These are phyloP conservation scores for Acanthoscelides obtectus DNA, from an alignment of 2,888 invertebrate genomes.

Conservation along the genomic window DNA sequence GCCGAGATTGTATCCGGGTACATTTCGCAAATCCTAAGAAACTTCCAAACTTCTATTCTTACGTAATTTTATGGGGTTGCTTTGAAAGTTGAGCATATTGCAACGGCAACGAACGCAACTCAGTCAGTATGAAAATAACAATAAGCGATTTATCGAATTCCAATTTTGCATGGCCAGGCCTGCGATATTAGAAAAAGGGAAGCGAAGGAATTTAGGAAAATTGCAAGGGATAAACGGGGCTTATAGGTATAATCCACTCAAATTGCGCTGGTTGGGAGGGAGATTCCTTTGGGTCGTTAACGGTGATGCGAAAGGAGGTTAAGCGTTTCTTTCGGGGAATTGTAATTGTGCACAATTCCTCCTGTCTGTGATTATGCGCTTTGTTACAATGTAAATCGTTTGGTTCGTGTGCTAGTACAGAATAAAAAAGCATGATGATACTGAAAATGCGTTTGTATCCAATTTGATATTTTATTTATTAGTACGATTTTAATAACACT, in stretches of 20 bases:
- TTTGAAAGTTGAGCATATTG: neutral
- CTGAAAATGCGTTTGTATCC: too few relatives aligned
- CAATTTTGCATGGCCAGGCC: neutral
- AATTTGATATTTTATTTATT: too few relatives aligned
- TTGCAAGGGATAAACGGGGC: neutral
- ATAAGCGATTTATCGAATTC: neutral
- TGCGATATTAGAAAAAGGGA: neutral
- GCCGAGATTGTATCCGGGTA: neutral
- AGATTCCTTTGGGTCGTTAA: neutral
- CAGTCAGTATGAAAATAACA: neutral
- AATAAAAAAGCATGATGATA: too few relatives aligned
- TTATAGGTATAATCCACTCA: neutral
- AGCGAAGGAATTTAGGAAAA: neutral
- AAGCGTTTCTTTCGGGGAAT: neutral
- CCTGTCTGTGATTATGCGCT: neutral
- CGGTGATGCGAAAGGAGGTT: neutral
- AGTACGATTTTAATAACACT: too few relatives aligned
- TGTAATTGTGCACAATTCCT: neutral
- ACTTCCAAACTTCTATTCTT: neutral
- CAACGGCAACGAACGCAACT: neutral
- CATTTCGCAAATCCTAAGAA: neutral
- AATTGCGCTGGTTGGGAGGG: neutral
- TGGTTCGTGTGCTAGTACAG: too few relatives aligned
- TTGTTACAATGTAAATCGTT: neutral
- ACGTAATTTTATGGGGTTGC: neutral